These are phyloP conservation scores for Vulpes ferrilata DNA, from an alignment of 2,113 vertebrate species.

Conservation along the genomic window DNA sequence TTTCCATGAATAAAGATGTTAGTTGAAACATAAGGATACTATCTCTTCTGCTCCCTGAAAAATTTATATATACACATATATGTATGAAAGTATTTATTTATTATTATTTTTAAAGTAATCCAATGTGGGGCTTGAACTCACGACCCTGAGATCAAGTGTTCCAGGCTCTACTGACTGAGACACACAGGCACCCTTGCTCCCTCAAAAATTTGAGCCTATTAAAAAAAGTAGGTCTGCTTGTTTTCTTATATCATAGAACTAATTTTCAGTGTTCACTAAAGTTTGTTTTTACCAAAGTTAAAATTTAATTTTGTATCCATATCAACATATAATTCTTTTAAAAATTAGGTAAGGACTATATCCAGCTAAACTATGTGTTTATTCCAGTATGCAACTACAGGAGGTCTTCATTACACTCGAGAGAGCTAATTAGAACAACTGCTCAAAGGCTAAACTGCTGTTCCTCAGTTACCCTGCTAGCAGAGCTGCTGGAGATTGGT, in stretches of 20 bases:
- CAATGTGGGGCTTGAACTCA: not conserved
- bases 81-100: not conserved
- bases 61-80: not conserved
- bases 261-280: not conserved
- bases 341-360: constrained; percentile 27
- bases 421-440: constrained; percentile 46
- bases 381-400: constrained; percentile 18
- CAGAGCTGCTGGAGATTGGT: not conserved
- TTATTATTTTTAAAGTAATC: not conserved
- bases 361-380: constrained; percentile 1
- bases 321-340: not conserved
- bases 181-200: not conserved
- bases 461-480: not conserved
- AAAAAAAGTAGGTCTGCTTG: constrained; percentile 7
- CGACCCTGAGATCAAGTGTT: not conserved
- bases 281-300: constrained; percentile 31
- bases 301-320: constrained; percentile 34
- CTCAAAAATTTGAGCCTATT: constrained; percentile 38
- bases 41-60: not conserved
- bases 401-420: not conserved
- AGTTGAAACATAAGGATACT: not conserved
- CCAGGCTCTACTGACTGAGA: not conserved
- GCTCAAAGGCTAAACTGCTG: constrained; percentile 49
- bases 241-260: constrained; percentile 26
- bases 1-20: not conserved